These are phyloP conservation scores for Amphiprion ocellaris DNA, from an alignment of 2,113 vertebrate genomes.

Conservation along the genomic window DNA sequence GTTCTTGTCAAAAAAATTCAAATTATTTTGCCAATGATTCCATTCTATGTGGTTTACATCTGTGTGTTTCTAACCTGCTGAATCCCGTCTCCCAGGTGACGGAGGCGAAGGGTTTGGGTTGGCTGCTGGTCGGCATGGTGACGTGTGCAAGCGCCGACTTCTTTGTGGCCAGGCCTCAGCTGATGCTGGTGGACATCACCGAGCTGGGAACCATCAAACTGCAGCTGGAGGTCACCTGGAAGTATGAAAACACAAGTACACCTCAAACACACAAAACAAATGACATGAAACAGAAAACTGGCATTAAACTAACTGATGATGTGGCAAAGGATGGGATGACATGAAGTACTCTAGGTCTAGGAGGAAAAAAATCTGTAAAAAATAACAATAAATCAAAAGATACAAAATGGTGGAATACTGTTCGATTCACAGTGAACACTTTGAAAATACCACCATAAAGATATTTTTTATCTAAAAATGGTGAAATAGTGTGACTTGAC, in stretches of 20 bases:
- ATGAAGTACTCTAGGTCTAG: too few relatives aligned
- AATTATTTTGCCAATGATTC: too few relatives aligned
- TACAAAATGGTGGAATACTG: too few relatives aligned
- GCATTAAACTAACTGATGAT: not conserved
- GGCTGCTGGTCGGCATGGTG: slow-evolving; percentile 90
- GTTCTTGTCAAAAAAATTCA: too few relatives aligned
- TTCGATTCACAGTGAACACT: too few relatives aligned
- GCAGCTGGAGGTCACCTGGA: slow-evolving; percentile 95
- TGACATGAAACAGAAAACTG: not conserved
- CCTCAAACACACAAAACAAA: not conserved
- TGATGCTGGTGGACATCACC: slow-evolving; percentile 94
- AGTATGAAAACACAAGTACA: slow-evolving; percentile 82
- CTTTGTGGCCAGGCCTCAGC: slow-evolving; percentile 90
- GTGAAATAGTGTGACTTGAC: too few relatives aligned
- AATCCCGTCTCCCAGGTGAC: slow-evolving; percentile 86
- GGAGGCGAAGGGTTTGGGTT: slow-evolving; percentile 92
- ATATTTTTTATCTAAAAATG: too few relatives aligned
- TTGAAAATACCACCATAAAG: too few relatives aligned
- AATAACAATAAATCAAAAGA: too few relatives aligned
- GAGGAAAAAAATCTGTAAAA: too few relatives aligned
- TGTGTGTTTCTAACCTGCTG: not conserved
- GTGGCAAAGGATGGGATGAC: too few relatives aligned
- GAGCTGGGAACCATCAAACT: slow-evolving; percentile 98
- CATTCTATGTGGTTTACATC: too few relatives aligned
- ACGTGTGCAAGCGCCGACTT: slow-evolving; percentile 91